A percentile compares a stretch with the other conserved stretches of the same genome.
These are phyloP conservation scores for Shargacucullia verbasci DNA, from an alignment of 2,888 invertebrate species.

Conservation along the genomic window DNA sequence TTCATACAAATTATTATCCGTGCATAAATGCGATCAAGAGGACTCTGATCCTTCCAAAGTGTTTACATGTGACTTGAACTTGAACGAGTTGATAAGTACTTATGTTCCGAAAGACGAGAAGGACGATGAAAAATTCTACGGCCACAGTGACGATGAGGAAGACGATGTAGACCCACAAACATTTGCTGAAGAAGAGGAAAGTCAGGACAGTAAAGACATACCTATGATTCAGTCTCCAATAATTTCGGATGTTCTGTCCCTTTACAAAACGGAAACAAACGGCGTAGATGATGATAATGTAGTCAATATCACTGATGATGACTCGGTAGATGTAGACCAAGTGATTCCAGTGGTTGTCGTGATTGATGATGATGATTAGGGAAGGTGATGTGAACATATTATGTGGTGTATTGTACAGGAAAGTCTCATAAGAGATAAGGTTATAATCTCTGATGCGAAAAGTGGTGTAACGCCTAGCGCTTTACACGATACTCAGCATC, in stretches of 20 bases:
- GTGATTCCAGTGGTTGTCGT: constrained; percentile 25
- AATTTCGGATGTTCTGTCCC: constrained; percentile 82
- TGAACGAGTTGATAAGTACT: constrained; percentile 73
- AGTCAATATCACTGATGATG: constrained; percentile 70
- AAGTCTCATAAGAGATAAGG: background rate
- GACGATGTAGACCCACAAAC: constrained; percentile 46
- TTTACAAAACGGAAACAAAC: constrained; percentile 69
- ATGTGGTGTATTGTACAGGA: background rate
- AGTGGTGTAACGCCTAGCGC: background rate
- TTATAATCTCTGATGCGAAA: background rate
- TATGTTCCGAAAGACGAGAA: constrained; percentile 80
- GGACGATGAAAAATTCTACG: constrained; percentile 83
- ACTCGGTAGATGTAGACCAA: constrained; percentile 22
- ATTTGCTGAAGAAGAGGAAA: constrained; percentile 50
- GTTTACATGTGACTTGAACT: constrained; percentile 75
- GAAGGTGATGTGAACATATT: background rate
- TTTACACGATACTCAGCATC: background rate
- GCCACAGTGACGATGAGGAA: constrained; percentile 73
- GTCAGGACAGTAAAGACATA: constrained; percentile 42
- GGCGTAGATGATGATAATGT: constrained; percentile 41
- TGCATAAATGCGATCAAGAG: constrained; percentile 76
- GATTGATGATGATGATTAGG: constrained; percentile 38
- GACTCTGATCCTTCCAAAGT: constrained; percentile 80
- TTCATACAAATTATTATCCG: constrained; percentile 73
- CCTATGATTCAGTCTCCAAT: constrained; percentile 73